Evolutionary conservation across 2,888 invertebrate species (phyloP), one percentile per base, ranked within the genome.

Genomic region (Neoscelio sp.): DNA sequence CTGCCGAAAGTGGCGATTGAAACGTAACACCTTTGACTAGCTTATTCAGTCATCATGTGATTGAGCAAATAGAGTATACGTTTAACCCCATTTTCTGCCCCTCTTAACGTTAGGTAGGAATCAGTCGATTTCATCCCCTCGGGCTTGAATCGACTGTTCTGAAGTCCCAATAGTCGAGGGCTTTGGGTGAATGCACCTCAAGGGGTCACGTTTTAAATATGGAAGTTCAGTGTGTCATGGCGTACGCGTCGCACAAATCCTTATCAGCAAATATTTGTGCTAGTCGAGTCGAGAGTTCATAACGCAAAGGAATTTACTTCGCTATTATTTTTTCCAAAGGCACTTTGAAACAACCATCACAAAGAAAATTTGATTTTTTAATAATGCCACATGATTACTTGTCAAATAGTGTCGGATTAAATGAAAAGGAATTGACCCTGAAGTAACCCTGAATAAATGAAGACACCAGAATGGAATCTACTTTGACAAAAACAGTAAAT

Each of bases 51-150:
- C 62, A 54, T 46, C 54, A 62, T 70, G 50, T 46, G 70, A 58
- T 62, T 54, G 62, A 46, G 54, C 62, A 73, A 73, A 73, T 64
- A 73, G 46, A 64, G 56, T 73, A 56, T 64, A 64, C 54, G 48
- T 73, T 64, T 62, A 73, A 62, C 62, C 71, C 54, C 71, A 64
- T 64, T 73, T 73, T 54, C 62, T 64, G 54, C 62, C 54, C 15
- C 60, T 60, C 71, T 73, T 64, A 42, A 56, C 48, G 58, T 60
- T 60, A 62, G 42, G 33, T 18, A 54, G 35, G 62, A 64, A 73
- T 73, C 62, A 73, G 64, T 64, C 62, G 62, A 46, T 64, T 54
- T 73, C 62, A 64, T 71, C 71, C 71, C 71, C 60, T 71, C 71
- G 28, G 52, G 71, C 52, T 60, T 44, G 60, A 71, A 54, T 62